These are phyloP conservation scores for Cheilosia pagana DNA, from an alignment of 2,888 invertebrate genomes.

Conservation along the genomic window DNA sequence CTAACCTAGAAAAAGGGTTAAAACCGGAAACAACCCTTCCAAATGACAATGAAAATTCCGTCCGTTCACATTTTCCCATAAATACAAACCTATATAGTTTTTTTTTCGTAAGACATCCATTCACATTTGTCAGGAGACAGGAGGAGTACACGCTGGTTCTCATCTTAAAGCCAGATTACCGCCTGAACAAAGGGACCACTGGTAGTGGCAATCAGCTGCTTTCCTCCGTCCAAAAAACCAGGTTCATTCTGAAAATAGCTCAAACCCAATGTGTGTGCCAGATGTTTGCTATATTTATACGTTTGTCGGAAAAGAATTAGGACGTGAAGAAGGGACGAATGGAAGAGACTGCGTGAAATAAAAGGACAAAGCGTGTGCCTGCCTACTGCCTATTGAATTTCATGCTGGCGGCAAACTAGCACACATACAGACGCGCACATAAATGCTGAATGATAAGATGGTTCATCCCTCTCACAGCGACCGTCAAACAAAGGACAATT, in stretches of 20 bases:
- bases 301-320: slow-evolving; percentile 19
- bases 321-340: slow-evolving; percentile 35
- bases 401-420: slow-evolving; percentile 22
- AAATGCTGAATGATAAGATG: slow-evolving; percentile 1
- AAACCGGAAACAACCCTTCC: slow-evolving; percentile 68
- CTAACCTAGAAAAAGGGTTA: slow-evolving; percentile 41
- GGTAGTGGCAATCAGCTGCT: slow-evolving; percentile 48
- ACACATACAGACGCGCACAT: slow-evolving; percentile 14
- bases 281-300: slow-evolving; percentile 48
- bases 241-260: slow-evolving; percentile 57
- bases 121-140: not conserved
- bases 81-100: slow-evolving; percentile 7
- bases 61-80: slow-evolving; percentile 33
- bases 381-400: slow-evolving; percentile 53
- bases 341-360: slow-evolving; percentile 18
- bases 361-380: slow-evolving; percentile 19
- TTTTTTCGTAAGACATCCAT: not conserved
- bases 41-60: slow-evolving; percentile 51
- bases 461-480: slow-evolving; percentile 45
- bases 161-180: slow-evolving; percentile 37
- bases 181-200: slow-evolving; percentile 17
- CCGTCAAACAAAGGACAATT: slow-evolving; percentile 1
- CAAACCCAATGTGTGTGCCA: slow-evolving; percentile 61
- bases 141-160: slow-evolving; percentile 4
- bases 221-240: slow-evolving; percentile 22